A percentile compares a stretch with the other conserved stretches of the same genome.
Conservation (phyloP, 2,888 invertebrate genomes). For the Tachystola acroxantha region DNA sequence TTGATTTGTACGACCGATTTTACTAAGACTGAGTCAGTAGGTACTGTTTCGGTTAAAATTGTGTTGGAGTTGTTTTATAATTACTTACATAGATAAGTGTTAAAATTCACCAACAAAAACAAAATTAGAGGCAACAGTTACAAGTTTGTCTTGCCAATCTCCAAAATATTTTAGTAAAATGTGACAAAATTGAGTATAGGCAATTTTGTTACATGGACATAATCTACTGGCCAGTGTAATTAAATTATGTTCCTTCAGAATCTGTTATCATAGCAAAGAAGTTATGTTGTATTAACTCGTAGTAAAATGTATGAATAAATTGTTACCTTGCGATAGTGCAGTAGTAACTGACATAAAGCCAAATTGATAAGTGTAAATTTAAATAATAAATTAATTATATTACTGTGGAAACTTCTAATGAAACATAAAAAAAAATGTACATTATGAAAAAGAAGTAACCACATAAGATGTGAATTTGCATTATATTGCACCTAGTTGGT, state of each 20-base stretch:
- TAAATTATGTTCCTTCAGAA: slow-evolving; percentile 6
- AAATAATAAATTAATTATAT: slow-evolving; percentile 17
- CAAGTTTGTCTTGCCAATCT: not conserved
- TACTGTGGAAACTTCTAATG: slow-evolving; percentile 33
- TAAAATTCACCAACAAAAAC: too few relatives aligned
- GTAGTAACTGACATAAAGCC: slow-evolving; percentile 29
- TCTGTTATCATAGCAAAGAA: slow-evolving; percentile 15
- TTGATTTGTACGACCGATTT: not conserved
- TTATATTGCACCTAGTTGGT: slow-evolving; percentile 69
- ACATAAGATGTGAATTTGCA: slow-evolving; percentile 50
- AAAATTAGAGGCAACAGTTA: too few relatives aligned
- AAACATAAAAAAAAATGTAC: slow-evolving; percentile 39
- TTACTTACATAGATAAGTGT: not conserved
- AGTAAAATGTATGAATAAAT: slow-evolving; percentile 19
- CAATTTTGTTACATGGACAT: too few relatives aligned
- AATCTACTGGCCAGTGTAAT: too few relatives aligned
- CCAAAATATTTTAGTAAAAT: not conserved
- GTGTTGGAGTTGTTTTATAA: not conserved
- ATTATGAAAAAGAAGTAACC: slow-evolving; percentile 39
- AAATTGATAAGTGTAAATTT: slow-evolving; percentile 27
- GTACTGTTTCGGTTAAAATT: slow-evolving; percentile 11
- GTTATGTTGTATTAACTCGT: slow-evolving; percentile 22
- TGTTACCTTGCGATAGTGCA: slow-evolving; percentile 26
- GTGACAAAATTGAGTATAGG: not conserved
- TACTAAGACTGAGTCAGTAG: slow-evolving; percentile 21